A percentile compares a stretch with the other conserved stretches of the same genome.
These are phyloP conservation scores for Megaustenia siamemsis DNA, from an alignment of 2,888 invertebrate species.

Conservation along the genomic window DNA sequence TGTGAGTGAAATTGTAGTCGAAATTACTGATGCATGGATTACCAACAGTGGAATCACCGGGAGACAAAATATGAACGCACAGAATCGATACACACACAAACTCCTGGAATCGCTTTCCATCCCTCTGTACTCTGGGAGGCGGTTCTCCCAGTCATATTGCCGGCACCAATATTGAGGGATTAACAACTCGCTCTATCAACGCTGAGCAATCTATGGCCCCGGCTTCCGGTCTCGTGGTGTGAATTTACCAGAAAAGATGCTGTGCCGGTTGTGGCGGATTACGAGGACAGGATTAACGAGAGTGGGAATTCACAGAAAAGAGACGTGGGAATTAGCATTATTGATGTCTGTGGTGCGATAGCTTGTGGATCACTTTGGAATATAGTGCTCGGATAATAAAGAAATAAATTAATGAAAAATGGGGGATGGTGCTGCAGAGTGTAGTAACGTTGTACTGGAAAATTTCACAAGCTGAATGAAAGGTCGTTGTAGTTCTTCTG, in stretches of 20 bases:
- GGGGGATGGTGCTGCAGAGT: too few relatives aligned
- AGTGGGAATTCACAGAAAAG: constrained; percentile 10
- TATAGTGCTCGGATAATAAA: neutral
- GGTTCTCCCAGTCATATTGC: neutral
- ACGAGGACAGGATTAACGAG: constrained; percentile 17
- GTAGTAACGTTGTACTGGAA: too few relatives aligned
- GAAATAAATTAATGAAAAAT: neutral
- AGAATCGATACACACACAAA: constrained; percentile 24
- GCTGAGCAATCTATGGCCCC: constrained; percentile 1
- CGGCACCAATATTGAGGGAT: constrained; percentile 37
- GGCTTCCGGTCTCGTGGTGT: constrained; percentile 40
- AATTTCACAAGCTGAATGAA: too few relatives aligned
- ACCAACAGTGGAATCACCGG: constrained; percentile 26
- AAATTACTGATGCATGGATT: constrained; percentile 39
- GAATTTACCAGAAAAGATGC: constrained; percentile 24
- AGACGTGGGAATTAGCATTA: constrained; percentile 16
- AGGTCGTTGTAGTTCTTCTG: too few relatives aligned
- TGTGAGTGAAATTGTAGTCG: constrained; percentile 13
- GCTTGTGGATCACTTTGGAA: neutral
- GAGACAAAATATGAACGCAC: constrained; percentile 3
- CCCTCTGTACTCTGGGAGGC: constrained; percentile 6
- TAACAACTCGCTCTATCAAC: constrained; percentile 27
- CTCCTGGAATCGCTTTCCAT: constrained; percentile 22
- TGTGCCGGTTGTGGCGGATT: constrained; percentile 12
- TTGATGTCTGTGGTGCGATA: neutral